Base-by-base conservation (phyloP, 1,140 invertebrate species). In the Neodiprion lecontei region DNA sequence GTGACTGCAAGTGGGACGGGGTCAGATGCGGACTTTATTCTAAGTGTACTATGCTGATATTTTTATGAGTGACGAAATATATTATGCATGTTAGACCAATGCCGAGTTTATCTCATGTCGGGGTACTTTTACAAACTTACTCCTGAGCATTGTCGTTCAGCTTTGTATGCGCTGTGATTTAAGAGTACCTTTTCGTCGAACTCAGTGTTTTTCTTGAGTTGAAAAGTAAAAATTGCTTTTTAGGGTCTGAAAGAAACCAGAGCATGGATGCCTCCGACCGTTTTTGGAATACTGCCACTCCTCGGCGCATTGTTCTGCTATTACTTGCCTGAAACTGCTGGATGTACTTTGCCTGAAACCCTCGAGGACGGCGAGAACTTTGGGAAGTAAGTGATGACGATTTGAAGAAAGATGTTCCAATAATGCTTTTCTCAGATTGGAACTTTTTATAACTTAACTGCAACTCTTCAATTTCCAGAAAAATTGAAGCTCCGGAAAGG, bases 341-440 rank as follows among this genome's bases (percentile, higher is more conserved):
- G 93, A 11, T 89, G 89, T 78, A 91, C 91, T 67, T 82, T 96
- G 61, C 94, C 95, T 47, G 94, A 95, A 76, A 95, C 94, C 0
- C 87, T 95, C 49, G 92, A 94, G 82, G 94, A 95, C 79, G 94
- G 93, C 53, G 94, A 95, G 87, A 88, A 89, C 53, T 95, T 94
- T 83, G 93, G 93, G 49, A 92, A 91, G 85, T 88, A 77, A 81
- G 83, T 80, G 28, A 53, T 9, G 23, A 72, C 28, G n/a, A 14
- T 40, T 76, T 69, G 4, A 53, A 61, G 1, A 21, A 73, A 53
- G 48, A 40, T 40, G 28, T 40, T 40, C 5, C 28, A 3, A 40
- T 40, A 40, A 40, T 40, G 28, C 5, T 11, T 5, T 66, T 49
- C 66, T 69, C n/a, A 3, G 47, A 49, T 69, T 11, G 14, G 28